phyloP scores from a whole-genome alignment of 2,113 vertebrate genomes.

The Euleptes europaea region DNA sequence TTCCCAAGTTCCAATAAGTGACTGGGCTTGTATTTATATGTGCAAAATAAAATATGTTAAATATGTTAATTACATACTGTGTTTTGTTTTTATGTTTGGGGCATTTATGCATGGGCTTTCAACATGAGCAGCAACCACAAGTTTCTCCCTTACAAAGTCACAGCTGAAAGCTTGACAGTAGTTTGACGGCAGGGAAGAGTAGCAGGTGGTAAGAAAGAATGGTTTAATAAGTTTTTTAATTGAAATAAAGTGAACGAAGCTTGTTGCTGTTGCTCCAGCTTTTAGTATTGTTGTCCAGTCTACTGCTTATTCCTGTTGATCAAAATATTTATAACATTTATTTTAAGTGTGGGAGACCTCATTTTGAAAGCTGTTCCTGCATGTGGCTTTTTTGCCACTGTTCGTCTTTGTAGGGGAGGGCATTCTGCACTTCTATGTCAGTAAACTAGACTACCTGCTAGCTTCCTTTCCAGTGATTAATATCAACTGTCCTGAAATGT shows the following conservation, averaged over 20 bases:
- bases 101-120: too few species aligned
- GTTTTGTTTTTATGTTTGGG: too few species aligned
- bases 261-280: neutral
- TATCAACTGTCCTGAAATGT: too few species aligned
- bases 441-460: neutral
- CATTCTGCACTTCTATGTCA: neutral
- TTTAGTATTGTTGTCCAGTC: neutral
- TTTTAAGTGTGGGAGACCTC: neutral
- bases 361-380: neutral
- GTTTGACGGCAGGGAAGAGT: neutral
- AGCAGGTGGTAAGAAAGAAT: neutral
- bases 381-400: neutral
- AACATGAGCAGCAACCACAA: neutral
- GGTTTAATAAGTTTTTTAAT: neutral
- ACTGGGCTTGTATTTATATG: too few species aligned
- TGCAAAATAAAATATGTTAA: too few species aligned
- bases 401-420: too few species aligned
- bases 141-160: neutral
- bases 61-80: too few species aligned
- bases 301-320: neutral
- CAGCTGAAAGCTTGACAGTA: neutral
- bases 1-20: too few species aligned
- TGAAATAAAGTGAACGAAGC: neutral
- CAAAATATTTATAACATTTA: neutral
- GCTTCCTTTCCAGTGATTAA: too few species aligned